A percentile compares a stretch with the other conserved stretches of the same genome.
Evolutionary conservation across 2,888 invertebrate genomes (phyloP).

Genomic region (Eucera pruinosa): DNA sequence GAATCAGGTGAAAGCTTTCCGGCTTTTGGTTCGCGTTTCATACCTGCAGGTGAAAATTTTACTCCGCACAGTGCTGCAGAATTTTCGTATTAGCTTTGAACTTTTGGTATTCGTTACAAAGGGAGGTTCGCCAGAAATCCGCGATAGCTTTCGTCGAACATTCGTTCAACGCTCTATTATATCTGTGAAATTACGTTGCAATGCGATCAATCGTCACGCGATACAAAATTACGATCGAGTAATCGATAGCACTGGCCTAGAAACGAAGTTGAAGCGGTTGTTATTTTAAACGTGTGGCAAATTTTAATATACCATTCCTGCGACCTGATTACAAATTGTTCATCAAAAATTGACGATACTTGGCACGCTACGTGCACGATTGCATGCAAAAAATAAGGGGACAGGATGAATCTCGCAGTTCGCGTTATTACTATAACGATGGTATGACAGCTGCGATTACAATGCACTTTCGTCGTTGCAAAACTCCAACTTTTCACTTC

Average conservation of each 20-base stretch:
- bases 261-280: not conserved
- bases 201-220: not conserved
- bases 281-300: not conserved
- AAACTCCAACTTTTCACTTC: conserved; percentile 48
- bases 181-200: not conserved
- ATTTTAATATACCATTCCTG: not conserved
- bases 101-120: conserved; percentile 13
- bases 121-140: not conserved
- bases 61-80: not conserved
- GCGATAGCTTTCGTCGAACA: not conserved
- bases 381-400: not conserved
- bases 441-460: not conserved
- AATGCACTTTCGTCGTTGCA: not conserved
- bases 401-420: not conserved
- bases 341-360: not conserved
- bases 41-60: not conserved
- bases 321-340: not conserved
- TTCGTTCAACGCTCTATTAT: not conserved
- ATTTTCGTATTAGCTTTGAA: not conserved
- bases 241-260: not conserved
- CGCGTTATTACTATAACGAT: not conserved
- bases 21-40: not conserved
- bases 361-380: not conserved
- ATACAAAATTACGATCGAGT: not conserved
- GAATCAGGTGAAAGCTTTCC: conserved; percentile 30